Percentiles rank a stretch among this genome's conserved stretches.
Evolutionary conservation across 30 jellyfish, hydroid and myxozoan species (phyloP).

Genomic region (Hydra vulgaris): DNA sequence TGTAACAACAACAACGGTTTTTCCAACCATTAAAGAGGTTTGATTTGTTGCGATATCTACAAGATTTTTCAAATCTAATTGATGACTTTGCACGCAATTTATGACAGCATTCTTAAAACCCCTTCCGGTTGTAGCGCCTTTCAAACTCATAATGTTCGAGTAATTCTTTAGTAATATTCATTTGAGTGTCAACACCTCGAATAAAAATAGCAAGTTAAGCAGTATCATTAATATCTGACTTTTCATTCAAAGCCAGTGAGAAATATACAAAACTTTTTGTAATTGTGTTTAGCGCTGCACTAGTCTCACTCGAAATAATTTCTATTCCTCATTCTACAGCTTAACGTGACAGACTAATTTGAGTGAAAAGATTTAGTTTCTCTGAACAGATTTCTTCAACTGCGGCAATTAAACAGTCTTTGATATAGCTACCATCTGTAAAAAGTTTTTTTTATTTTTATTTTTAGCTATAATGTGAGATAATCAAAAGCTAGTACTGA

Average conservation of each 20-base stretch:
- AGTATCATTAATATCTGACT: conserved; percentile 33
- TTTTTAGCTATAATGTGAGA: conserved; percentile 2
- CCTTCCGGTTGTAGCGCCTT: conserved; percentile 25
- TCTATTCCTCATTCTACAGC: conserved; percentile 34
- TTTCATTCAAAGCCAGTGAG: conserved; percentile 31
- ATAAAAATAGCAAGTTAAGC: conserved; percentile 37
- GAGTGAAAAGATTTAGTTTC: not conserved
- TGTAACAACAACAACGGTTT: not conserved
- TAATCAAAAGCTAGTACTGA: not conserved
- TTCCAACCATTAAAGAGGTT: not conserved
- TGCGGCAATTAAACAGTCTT: conserved; percentile 20
- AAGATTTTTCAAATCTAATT: not conserved
- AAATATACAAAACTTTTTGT: not conserved
- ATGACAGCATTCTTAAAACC: conserved; percentile 19
- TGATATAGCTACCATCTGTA: conserved; percentile 21
- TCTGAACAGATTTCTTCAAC: conserved; percentile 32
- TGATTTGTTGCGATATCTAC: not conserved
- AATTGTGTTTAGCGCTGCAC: not conserved
- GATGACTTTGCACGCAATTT: not conserved
- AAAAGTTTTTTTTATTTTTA: conserved; percentile 16
- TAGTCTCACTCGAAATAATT: conserved; percentile 11
- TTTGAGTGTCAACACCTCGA: conserved; percentile 12
- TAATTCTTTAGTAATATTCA: conserved; percentile 16
- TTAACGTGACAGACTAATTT: conserved; percentile 26
- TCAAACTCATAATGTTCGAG: conserved; percentile 23